A percentile compares a stretch with the other conserved stretches of the same genome.
Conservation (phyloP, 1,140 invertebrate genomes). For the Cardiocondyla obscurior region DNA sequence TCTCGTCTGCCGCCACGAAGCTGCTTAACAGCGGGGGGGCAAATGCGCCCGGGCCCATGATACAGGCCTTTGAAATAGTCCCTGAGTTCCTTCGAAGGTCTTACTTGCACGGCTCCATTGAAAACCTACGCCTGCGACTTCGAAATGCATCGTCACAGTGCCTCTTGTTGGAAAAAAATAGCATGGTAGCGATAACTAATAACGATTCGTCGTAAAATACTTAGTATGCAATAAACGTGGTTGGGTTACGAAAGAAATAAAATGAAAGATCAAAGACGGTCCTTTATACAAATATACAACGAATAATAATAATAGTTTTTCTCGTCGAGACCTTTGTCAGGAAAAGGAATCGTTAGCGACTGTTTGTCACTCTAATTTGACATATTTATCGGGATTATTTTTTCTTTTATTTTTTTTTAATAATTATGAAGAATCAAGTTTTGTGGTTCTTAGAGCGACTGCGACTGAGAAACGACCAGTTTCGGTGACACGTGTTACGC, state of each 20-base stretch:
- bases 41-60: constrained; percentile 63
- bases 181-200: background rate
- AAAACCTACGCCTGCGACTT: constrained; percentile 20
- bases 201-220: constrained; percentile 10
- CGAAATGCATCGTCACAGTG: background rate
- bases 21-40: constrained; percentile 72
- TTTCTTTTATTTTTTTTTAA: background rate
- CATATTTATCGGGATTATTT: background rate
- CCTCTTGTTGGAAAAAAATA: background rate
- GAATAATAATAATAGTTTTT: background rate
- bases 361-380: background rate
- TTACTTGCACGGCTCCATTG: constrained; percentile 17
- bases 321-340: background rate
- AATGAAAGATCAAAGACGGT: background rate
- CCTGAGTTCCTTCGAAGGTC: background rate
- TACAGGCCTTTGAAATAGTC: constrained; percentile 64
- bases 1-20: constrained; percentile 56
- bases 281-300: background rate
- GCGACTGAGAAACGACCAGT: constrained; percentile 17
- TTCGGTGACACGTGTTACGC: constrained; percentile 66
- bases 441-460: constrained; percentile 16
- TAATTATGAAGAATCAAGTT: background rate
- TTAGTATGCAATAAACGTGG: background rate
- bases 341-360: background rate
- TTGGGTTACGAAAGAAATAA: background rate